Evolutionary conservation across 1,140 invertebrate species (phyloP), one percentile per base, ranked within the genome.

Genomic region (Orius insidiosus): DNA sequence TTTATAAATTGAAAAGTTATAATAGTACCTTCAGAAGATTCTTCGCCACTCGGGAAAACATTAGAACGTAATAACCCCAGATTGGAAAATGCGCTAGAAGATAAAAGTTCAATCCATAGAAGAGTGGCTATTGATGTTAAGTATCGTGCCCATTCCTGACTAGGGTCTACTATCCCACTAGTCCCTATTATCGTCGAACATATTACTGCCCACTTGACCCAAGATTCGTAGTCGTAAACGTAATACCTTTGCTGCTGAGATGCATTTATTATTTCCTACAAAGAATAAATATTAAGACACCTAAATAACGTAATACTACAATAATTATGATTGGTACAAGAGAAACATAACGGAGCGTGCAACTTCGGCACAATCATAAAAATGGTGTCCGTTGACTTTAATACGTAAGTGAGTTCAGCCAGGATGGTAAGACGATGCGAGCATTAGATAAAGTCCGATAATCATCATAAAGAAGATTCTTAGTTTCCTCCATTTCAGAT

Each of bases 91-190:
- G 58, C 6, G 69, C 67, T 24, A 71, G 59, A 30, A 71, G 54
- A 53, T 62, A 71, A 69, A 41, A 69, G 58, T 54, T 71, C 63
- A 7, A 64, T 61, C 69, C 69, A 72, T n/a, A 70, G 50, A n/a
- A 72, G n/a, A n/a, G 69, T 58, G 2, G 65, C 56, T 31, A 68
- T 47, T 1, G 71, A 65, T 0, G 69, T 62, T 3, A 72, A 52
- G 46, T 71, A 63, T 9, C 65, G 55, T 0, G 64, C 55, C 68
- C 68, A 72, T 9, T 10, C 15, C 7, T 18, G 15, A 8, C 15
- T 46, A 8, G 46, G 48, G 14, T 48, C 39, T 5, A 39, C 42
- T 14, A 47, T 4, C 8, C 48, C 52, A 1, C 3, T 24, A 24
- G 24, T 24, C 3, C 24, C 24, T 24, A 24, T 24, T 15, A 13